Evolutionary conservation across 2,888 invertebrate genomes (phyloP).

Genomic region (Watsonalla binaria): DNA sequence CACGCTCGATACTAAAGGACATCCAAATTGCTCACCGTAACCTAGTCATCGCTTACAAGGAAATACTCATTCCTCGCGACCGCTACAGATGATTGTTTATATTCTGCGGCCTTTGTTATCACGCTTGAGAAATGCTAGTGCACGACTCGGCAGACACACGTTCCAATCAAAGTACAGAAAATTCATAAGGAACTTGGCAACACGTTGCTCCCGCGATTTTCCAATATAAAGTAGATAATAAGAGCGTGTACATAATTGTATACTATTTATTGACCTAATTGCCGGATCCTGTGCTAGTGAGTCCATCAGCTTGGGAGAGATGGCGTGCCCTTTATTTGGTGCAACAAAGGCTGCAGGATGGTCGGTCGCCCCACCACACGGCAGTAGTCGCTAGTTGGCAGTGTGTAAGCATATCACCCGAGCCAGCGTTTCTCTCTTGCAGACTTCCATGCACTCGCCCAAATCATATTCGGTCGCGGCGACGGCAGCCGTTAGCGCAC

Average conservation of each 20-base stretch:
- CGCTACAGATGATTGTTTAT: not conserved
- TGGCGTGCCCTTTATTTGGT: not conserved
- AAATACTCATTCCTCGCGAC: not conserved
- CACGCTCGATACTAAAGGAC: not conserved
- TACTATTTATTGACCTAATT: too few relatives aligned
- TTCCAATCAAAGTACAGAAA: too few relatives aligned
- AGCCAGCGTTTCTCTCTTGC: slow-evolving; percentile 78
- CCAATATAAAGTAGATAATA: too few relatives aligned
- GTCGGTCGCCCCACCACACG: not conserved
- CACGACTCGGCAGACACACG: too few relatives aligned
- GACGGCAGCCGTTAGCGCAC: slow-evolving; percentile 77
- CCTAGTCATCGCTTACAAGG: not conserved
- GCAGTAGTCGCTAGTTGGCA: slow-evolving; percentile 2
- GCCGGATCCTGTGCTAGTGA: too few relatives aligned
- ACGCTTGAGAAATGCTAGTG: too few relatives aligned
- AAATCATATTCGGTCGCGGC: slow-evolving; percentile 83
- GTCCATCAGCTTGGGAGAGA: too few relatives aligned
- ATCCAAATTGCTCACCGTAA: not conserved
- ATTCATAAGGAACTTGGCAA: too few relatives aligned
- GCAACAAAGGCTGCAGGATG: not conserved
- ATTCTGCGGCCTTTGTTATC: not conserved
- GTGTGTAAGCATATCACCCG: slow-evolving; percentile 38
- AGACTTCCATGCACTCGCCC: slow-evolving; percentile 88
- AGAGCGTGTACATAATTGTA: too few relatives aligned
- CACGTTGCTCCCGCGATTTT: too few relatives aligned